Percentiles rank a stretch among this genome's conserved stretches.
Conservation (phyloP, 2,113 vertebrate genomes). For the Stigmatopora argus region DNA sequence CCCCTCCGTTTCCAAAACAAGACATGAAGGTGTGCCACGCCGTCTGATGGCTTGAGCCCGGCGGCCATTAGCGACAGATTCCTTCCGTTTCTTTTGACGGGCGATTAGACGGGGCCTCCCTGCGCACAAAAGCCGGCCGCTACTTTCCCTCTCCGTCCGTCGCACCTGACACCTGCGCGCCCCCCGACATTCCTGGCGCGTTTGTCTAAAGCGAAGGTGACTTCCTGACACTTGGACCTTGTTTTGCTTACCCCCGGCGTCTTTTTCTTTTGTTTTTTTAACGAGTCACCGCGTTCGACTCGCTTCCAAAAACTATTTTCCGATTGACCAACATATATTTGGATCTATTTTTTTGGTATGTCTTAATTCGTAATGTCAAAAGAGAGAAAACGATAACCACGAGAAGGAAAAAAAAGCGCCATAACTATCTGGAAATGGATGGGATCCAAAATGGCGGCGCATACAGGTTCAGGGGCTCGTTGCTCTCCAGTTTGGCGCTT, state of each 20-base stretch:
- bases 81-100: slow-evolving; percentile 60
- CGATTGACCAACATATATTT: too few relatives aligned
- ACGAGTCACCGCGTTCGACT: too few relatives aligned
- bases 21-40: slow-evolving; percentile 47
- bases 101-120: slow-evolving; percentile 35
- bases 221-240: background rate
- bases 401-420: too few relatives aligned
- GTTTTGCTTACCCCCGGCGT: background rate
- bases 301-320: too few relatives aligned
- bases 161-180: slow-evolving; percentile 60
- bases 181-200: slow-evolving; percentile 34
- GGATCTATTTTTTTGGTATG: too few relatives aligned
- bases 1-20: slow-evolving; percentile 52
- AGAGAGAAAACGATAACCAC: too few relatives aligned
- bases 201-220: background rate
- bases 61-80: slow-evolving; percentile 49
- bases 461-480: too few relatives aligned
- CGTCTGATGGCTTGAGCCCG: slow-evolving; percentile 36
- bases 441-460: too few relatives aligned
- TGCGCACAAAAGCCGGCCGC: slow-evolving; percentile 21
- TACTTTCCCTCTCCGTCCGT: slow-evolving; percentile 24
- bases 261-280: background rate
- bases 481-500: too few relatives aligned
- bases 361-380: too few relatives aligned
- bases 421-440: too few relatives aligned